Evolutionary conservation across 2,888 invertebrate species (phyloP).

Genomic region (Drosophila neutralis): DNA sequence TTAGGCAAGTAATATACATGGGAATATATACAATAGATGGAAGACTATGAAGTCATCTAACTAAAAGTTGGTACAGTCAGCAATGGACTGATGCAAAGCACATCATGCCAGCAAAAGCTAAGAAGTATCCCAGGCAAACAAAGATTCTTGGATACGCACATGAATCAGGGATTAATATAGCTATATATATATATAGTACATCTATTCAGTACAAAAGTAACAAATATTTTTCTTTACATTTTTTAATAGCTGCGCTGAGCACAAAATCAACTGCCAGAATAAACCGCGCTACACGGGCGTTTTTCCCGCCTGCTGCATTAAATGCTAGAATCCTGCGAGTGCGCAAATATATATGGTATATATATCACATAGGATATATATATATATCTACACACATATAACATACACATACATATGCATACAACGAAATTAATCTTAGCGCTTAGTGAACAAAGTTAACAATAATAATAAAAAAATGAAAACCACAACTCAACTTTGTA

Average conservation of each 20-base stretch:
- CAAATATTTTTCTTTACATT: neutral
- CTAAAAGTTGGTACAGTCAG: neutral
- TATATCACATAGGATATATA: neutral
- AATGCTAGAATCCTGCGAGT: slow-evolving; percentile 56
- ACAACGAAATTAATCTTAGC: slow-evolving; percentile 7
- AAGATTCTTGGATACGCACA: neutral
- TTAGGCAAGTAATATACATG: neutral
- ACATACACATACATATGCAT: neutral
- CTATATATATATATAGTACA: too few species aligned
- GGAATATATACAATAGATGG: neutral
- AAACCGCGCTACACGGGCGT: slow-evolving; percentile 80
- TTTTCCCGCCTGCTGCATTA: slow-evolving; percentile 82
- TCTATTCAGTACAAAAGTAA: neutral
- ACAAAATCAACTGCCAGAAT: slow-evolving; percentile 75
- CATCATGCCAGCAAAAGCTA: neutral
- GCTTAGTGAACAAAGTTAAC: neutral
- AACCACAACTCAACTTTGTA: neutral
- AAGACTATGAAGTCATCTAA: neutral
- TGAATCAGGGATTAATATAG: neutral
- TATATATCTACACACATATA: neutral
- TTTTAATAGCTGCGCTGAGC: slow-evolving; percentile 65
- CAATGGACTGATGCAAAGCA: neutral
- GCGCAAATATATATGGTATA: neutral
- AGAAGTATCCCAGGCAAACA: neutral
- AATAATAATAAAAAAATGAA: neutral